These are phyloP conservation scores for Benitochromis conjunctus DNA, from an alignment of 2,113 vertebrate genomes.

Conservation along the genomic window DNA sequence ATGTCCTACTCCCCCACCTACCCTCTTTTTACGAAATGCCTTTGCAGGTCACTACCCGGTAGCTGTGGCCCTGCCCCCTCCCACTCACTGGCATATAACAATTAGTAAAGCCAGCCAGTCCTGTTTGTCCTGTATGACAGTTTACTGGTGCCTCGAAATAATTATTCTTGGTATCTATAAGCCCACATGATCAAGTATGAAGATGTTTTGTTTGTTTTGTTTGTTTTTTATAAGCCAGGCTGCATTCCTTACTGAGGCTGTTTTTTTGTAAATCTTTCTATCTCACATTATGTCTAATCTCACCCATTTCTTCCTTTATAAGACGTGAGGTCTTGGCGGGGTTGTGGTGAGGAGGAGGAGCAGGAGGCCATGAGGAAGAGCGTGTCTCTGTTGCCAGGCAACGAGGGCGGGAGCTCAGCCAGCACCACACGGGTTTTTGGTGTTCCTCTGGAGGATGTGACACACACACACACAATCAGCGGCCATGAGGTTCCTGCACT, in stretches of 20 bases:
- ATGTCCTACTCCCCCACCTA: background rate
- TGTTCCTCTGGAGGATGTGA: conserved; percentile 95
- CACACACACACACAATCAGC: conserved; percentile 78
- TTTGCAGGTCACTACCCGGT: background rate
- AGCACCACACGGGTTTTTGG: conserved; percentile 85
- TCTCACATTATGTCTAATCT: background rate
- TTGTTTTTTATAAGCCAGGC: background rate
- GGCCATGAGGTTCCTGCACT: conserved; percentile 92
- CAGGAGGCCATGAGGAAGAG: conserved; percentile 98
- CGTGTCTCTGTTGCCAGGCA: conserved; percentile 90
- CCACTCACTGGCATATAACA: background rate
- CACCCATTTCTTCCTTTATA: background rate
- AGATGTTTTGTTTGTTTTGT: background rate
- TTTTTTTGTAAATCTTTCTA: background rate
- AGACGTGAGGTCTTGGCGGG: conserved; percentile 88
- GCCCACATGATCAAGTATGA: rapidly evolving
- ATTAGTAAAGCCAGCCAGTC: background rate
- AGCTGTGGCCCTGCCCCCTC: background rate
- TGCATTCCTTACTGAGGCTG: background rate
- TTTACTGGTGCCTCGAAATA: background rate
- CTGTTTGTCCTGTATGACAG: background rate
- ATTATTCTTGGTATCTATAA: background rate
- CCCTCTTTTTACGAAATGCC: background rate
- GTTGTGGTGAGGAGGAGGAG: conserved; percentile 95
- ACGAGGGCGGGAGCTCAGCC: conserved; percentile 89